These are phyloP conservation scores for Siniperca chuatsi DNA, from an alignment of 2,113 vertebrate genomes.

Conservation along the genomic window DNA sequence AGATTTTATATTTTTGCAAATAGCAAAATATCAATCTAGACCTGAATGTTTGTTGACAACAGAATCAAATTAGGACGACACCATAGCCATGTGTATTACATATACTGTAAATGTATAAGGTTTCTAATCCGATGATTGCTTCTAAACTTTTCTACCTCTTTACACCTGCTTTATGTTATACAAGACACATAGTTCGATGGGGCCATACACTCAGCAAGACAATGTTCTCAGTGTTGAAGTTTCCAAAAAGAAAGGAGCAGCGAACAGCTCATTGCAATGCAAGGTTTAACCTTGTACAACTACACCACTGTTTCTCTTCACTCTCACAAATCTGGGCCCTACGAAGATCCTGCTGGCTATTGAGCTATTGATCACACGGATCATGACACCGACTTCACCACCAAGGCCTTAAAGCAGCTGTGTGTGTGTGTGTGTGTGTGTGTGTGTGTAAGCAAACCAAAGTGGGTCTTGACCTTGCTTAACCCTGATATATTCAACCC, in stretches of 20 bases:
- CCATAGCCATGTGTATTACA: background rate
- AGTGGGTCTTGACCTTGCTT: constrained; percentile 21
- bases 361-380: constrained; percentile 48
- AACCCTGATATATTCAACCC: background rate
- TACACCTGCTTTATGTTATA: background rate
- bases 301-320: constrained; percentile 30
- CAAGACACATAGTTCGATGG: background rate
- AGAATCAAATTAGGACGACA: background rate
- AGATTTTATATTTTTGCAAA: background rate
- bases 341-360: constrained; percentile 34
- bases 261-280: constrained; percentile 12
- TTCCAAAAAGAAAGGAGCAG: background rate
- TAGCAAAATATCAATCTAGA: background rate
- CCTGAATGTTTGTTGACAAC: background rate
- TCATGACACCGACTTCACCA: constrained; percentile 36
- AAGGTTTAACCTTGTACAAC: constrained; percentile 23
- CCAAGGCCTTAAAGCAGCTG: constrained; percentile 21
- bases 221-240: constrained; percentile 1
- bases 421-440: background rate
- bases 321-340: constrained; percentile 17
- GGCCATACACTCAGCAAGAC: background rate
- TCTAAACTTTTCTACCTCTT: background rate
- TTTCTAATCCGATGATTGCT: background rate
- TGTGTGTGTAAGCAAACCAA: constrained; percentile 38
- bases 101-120: background rate